Evolutionary conservation across 2,888 invertebrate genomes (phyloP).

Genomic region (Bedellia somnulentella): DNA sequence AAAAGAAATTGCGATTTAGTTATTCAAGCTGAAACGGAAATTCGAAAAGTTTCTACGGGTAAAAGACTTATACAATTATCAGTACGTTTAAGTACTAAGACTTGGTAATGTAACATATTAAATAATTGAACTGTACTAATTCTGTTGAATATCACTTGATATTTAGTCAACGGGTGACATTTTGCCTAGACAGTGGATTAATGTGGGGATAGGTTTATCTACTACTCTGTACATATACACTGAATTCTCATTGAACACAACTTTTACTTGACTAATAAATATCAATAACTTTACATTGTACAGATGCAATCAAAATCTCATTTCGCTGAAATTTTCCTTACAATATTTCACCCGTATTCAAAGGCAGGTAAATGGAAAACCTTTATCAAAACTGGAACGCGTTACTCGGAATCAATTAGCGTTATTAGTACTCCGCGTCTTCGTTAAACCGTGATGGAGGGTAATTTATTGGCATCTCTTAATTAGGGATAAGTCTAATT

Average conservation of each 20-base stretch:
- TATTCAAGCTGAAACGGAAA: constrained; percentile 25
- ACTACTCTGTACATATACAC: no score
- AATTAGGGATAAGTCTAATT: constrained; percentile 65
- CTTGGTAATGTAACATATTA: no score
- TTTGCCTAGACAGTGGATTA: no score
- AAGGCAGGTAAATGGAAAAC: neutral
- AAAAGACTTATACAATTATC: no score
- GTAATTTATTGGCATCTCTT: constrained; percentile 65
- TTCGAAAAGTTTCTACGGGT: constrained; percentile 26
- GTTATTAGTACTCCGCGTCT: constrained; percentile 61
- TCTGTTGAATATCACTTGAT: no score
- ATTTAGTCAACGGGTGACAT: no score
- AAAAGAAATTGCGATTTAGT: constrained; percentile 29
- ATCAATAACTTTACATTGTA: neutral
- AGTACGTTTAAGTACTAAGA: no score
- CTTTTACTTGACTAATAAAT: no score
- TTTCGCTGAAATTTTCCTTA: neutral
- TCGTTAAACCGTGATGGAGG: constrained; percentile 63
- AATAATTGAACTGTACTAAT: no score
- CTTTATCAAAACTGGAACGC: constrained; percentile 58
- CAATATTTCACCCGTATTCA: neutral
- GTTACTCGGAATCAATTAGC: constrained; percentile 63
- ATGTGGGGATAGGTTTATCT: no score
- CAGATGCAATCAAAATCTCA: neutral
- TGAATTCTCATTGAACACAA: no score